Evolutionary conservation across 2,797 vertebrate species (phyloP).

Genomic region (Xyrichtys novacula): DNA sequence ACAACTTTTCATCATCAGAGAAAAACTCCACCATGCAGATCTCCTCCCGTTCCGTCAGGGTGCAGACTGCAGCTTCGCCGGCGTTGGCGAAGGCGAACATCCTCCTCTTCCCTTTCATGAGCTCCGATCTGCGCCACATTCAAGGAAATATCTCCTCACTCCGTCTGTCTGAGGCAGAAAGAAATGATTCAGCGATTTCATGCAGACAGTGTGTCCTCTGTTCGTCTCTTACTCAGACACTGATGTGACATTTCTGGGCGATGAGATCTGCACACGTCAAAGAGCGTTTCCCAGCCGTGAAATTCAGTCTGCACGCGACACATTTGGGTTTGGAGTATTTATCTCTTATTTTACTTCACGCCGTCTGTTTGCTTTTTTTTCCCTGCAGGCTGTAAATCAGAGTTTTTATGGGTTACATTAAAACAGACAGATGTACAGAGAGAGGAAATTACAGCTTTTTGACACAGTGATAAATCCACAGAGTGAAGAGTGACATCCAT

Average conservation of each 20-base stretch:
- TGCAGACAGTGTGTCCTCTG: conserved; percentile 23
- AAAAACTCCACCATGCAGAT: too few relatives aligned
- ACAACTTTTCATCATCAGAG: too few relatives aligned
- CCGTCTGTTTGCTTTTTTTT: too few relatives aligned
- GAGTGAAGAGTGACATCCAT: conserved; percentile 22
- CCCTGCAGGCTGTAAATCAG: neutral
- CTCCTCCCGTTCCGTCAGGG: neutral
- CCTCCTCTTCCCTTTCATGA: neutral
- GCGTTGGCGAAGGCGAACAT: neutral
- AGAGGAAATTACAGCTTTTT: neutral
- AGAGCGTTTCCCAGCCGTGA: neutral
- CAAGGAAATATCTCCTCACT: neutral
- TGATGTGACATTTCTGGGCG: conserved; percentile 17
- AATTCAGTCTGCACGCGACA: neutral
- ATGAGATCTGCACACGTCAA: conserved; percentile 3
- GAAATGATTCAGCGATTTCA: neutral
- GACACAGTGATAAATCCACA: neutral
- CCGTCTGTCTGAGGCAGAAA: neutral
- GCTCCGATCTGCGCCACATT: neutral
- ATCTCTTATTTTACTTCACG: neutral
- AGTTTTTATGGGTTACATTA: neutral
- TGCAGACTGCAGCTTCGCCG: neutral
- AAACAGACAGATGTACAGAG: neutral
- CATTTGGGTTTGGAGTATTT: neutral
- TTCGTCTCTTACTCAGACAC: conserved; percentile 23